Base-by-base conservation (phyloP, 1,140 invertebrate genomes). In the Hydropsyche tenuis region DNA sequence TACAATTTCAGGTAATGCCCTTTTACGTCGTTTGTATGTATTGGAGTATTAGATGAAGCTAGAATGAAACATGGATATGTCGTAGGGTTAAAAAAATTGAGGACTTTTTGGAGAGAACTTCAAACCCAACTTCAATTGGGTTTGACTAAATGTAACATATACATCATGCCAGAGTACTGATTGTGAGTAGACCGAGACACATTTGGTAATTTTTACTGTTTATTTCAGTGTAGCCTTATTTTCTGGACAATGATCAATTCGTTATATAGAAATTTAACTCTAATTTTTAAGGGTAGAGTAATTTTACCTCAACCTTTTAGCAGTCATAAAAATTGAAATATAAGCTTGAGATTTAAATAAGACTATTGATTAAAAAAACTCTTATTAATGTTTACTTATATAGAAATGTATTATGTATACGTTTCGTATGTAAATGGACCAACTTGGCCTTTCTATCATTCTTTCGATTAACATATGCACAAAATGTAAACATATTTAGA, bases 41-140 rank as follows among this genome's bases (percentile, higher is more conserved):
- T 99, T 82, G 98, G 98, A 80, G 98, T 99, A 27, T 87, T 99
- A 80, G 96, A 98, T 81, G 98, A 99, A 83, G 89, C 90, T 65
- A 92, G 95, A 79, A 99, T 99, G 98, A 99, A 99, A 85, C 95
- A 99, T 79, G 98, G 99, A 99, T 99, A 99, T 80, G 98, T 99
- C 75, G 88, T 99, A 80, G 97, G 97, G 88, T 87, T 99, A 69
- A 95, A 97, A n/a, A n/a, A 86, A 94, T 98, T 80, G 98, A 99
- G 86, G 97, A 99, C 89, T 99, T 99, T 89, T 93, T 99, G 88
- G 97, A 99, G 86, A 91, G 98, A 76, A 85, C 90, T 99, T 12
- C 98, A 99, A 86, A 99, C 98, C 1, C 98, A 99, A 86, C 99
- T 99, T 88, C 99, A 99, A 84, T 89, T 99, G 80, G 98, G 98